Base-by-base conservation (phyloP, 2,797 vertebrate species). In the Eutrigla gurnardus region DNA sequence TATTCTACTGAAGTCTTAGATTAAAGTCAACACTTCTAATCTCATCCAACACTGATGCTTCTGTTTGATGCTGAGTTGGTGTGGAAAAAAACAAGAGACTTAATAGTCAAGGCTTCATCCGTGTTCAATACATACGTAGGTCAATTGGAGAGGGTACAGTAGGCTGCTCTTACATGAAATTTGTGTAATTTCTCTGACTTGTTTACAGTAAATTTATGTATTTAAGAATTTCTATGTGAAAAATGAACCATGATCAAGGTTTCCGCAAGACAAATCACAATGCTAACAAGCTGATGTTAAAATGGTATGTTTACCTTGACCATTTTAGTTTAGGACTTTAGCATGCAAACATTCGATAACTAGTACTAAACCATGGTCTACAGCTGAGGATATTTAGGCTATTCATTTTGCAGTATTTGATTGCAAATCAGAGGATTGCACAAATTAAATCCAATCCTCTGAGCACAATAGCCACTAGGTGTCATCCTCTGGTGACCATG, bases 21-120 rank as follows among this genome's bases (percentile, higher is more conserved):
- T 50, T 46, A 70, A 72, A 73, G 66, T 49, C 54, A 67, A 46
- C 40, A 43, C 58, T 65, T 78, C 33, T 60, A 54, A 37, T 53
- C 7, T 45, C 12, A 35, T 62, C 18, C 69, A 18, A 73, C 17
- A 70, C 58, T 50, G 60, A 58, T 52, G 60, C 15, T 37, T 71
- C 60, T 72, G 55, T 63, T 74, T 70, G 52, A 65, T 46, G 49
- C n/a, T 18, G 49, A 65, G 36, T 43, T 45, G 3, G n/a, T 65
- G 39, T 58, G 39, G 55, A 63, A 70, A 12, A 52, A 82, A 57
- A 49, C 17, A 59, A 67, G 4, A 60, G 5, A 52, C 37, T 50
- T 25, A 2, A 39, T 2, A 45, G 55, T 50, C 15, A n/a, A n/a
- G 49, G 65, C 40, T 14, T 64, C 37, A 43, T 50, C 42, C 32